Conservation (phyloP, 2,888 invertebrate species). For the Blastobasis adustella region DNA sequence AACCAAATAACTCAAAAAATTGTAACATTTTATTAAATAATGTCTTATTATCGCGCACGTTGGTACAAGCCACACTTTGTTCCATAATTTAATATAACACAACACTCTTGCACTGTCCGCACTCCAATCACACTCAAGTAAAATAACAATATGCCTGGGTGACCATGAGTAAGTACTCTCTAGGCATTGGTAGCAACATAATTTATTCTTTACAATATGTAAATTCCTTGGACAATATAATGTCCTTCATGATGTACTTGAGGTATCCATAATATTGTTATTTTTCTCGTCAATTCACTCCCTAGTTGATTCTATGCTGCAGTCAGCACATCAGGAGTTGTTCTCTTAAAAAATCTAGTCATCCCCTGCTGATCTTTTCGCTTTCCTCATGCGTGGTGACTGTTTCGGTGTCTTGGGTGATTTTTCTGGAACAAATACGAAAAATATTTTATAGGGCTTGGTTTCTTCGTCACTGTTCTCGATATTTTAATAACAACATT, state of each 20-base stretch:
- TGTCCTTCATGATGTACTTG: constrained; percentile 1
- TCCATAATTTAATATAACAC: constrained; percentile 65
- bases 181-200: constrained; percentile 14
- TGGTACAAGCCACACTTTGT: constrained; percentile 66
- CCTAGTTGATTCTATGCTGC: not conserved
- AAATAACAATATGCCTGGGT: constrained; percentile 43
- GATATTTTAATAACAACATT: too few species aligned
- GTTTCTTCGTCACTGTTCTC: too few species aligned
- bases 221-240: constrained; percentile 7
- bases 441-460: not conserved
- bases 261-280: constrained; percentile 31
- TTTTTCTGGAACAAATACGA: constrained; percentile 77
- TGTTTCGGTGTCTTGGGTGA: constrained; percentile 79
- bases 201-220: constrained; percentile 1
- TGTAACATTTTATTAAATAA: constrained; percentile 71
- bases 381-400: constrained; percentile 86
- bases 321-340: too few species aligned
- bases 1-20: constrained; percentile 31
- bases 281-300: constrained; percentile 32
- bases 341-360: constrained; percentile 54
- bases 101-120: constrained; percentile 59
- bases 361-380: constrained; percentile 82
- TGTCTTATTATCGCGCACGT: constrained; percentile 56
- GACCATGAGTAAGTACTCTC: not conserved
- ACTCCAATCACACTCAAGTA: constrained; percentile 32